Evolutionary conservation across 23 tunicate species (phyloP), one percentile per base, ranked within the genome.

Genomic region (Ascidia mentula): DNA sequence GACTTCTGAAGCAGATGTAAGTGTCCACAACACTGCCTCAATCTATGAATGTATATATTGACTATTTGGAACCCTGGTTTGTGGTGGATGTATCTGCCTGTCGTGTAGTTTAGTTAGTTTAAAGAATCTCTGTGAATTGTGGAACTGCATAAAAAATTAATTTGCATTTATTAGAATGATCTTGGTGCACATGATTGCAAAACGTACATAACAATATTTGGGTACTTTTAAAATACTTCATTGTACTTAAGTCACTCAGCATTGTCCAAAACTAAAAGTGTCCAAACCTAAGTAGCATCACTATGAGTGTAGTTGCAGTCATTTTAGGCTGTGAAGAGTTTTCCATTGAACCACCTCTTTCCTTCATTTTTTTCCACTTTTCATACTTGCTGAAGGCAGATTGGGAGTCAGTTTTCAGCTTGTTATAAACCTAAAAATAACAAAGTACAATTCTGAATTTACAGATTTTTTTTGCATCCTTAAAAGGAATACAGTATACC

Each of bases 21-120:
- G 77, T 93, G 98, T 36, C 89, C 83, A 40, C 98, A 93, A 70
- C 98, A 93, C 72, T 93, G 98, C 30, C 98, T 80, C 26, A 93
- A 65, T 40, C 98, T 93, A 69, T n/a, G 34, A 26, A n/a, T n/a
- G n/a, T n/a, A 69, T 69, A 33, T 8, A 18, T 45, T 45, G 17
- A 17, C 17, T 17, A 45, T 45, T 17, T 45, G 17, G 18, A 18
- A 45, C n/a, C 18, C 18, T 45, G 17, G 60, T 71, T 71, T 28
- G n/a, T 69, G 72, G 34, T 69, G 72, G n/a, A n/a, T 12, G 34
- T 26, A 45, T 45, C 18, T 45, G n/a, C n/a, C n/a, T n/a, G n/a
- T n/a, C n/a, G n/a, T n/a, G n/a, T n/a, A n/a, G n/a, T n/a, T n/a
- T n/a, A n/a, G n/a, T n/a, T n/a, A n/a, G n/a, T n/a, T n/a, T n/a